These are phyloP conservation scores for Sebastes steindachneri DNA, from an alignment of 2,797 vertebrate species.

Conservation along the genomic window DNA sequence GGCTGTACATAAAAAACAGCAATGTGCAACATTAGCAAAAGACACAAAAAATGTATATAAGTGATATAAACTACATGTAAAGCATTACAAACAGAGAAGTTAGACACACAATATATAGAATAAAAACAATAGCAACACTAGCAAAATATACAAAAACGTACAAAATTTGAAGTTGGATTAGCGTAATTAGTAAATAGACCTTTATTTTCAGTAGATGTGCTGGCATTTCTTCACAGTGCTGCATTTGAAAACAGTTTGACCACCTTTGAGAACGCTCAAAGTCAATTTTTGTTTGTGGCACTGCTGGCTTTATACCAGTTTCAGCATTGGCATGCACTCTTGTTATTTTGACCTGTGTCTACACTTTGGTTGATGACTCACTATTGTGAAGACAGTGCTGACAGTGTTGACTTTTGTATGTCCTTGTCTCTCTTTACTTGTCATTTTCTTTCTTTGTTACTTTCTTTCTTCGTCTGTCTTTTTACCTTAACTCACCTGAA, in stretches of 20 bases:
- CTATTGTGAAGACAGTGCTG: neutral
- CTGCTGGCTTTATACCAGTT: neutral
- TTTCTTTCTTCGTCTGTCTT: neutral
- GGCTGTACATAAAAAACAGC: no score
- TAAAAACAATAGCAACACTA: no score
- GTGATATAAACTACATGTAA: no score
- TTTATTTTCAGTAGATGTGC: neutral
- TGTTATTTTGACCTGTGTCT: constrained; percentile 8
- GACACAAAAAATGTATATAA: no score
- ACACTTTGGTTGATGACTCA: constrained; percentile 9
- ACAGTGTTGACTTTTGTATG: neutral
- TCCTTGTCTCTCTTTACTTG: neutral
- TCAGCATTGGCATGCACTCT: neutral
- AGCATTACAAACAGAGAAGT: no score
- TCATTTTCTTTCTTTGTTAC: neutral
- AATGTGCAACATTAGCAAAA: no score
- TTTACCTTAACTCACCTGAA: neutral
- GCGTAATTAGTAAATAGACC: neutral
- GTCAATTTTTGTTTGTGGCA: neutral
- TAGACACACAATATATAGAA: no score
- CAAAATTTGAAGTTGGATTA: no score
- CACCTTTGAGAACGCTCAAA: neutral
- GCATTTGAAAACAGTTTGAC: neutral
- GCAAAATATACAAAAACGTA: no score
- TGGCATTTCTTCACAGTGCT: neutral